Conservation (phyloP, 2,888 invertebrate species). For the Subacronicta megacephala region DNA sequence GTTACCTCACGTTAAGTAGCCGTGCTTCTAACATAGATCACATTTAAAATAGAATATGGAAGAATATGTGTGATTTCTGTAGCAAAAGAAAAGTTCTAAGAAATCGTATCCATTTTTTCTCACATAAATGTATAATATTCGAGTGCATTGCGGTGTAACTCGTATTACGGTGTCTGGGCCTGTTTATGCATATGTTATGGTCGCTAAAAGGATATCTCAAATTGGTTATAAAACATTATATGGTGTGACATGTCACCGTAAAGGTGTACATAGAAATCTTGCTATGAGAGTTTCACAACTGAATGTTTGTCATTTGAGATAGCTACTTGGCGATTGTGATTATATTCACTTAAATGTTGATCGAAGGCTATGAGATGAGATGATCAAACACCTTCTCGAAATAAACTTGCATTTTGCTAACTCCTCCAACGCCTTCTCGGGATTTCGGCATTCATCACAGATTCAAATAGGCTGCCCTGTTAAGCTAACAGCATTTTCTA, state of each 20-base stretch:
- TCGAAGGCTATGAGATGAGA: too few species aligned
- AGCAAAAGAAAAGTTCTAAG: too few species aligned
- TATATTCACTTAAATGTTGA: not conserved
- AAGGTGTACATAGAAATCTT: constrained; percentile 31
- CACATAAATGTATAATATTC: constrained; percentile 49
- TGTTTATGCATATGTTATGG: constrained; percentile 60
- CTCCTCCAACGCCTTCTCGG: too few species aligned
- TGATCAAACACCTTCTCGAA: too few species aligned
- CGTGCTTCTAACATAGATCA: too few species aligned
- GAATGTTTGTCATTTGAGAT: not conserved
- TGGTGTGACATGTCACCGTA: constrained; percentile 40
- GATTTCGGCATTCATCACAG: not conserved
- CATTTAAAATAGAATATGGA: too few species aligned
- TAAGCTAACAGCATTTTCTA: too few species aligned
- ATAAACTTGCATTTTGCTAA: too few species aligned
- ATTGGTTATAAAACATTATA: constrained; percentile 55
- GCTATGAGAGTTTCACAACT: not conserved
- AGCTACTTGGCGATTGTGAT: not conserved
- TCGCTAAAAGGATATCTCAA: constrained; percentile 53
- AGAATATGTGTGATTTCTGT: too few species aligned
- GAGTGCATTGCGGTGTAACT: constrained; percentile 69
- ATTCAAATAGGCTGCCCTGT: not conserved
- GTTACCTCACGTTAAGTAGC: too few species aligned
- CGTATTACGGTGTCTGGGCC: constrained; percentile 57
- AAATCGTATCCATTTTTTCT: constrained; percentile 48